These are phyloP conservation scores for Drosophila merina DNA, from an alignment of 2,888 invertebrate species.

Conservation along the genomic window DNA sequence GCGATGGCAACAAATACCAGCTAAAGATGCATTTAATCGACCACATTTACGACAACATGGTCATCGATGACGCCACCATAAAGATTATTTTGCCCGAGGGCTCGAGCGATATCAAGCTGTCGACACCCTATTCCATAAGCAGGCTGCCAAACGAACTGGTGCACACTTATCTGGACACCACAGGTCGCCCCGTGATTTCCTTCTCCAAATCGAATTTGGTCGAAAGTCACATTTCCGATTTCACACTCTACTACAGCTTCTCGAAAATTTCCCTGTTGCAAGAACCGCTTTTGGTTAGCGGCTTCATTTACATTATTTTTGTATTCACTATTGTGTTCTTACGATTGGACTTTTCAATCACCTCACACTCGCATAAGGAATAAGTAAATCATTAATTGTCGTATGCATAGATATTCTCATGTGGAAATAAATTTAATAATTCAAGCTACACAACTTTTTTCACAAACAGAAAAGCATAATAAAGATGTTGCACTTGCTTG, in stretches of 20 bases:
- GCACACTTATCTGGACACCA: conserved; percentile 97
- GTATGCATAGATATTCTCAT: background rate
- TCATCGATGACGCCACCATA: conserved; percentile 94
- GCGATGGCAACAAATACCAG: conserved; percentile 90
- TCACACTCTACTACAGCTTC: conserved; percentile 95
- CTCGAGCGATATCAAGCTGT: conserved; percentile 91
- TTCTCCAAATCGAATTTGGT: conserved; percentile 94
- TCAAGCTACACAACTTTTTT: background rate
- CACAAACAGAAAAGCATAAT: background rate
- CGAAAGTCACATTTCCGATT: conserved; percentile 98
- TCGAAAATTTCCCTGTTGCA: conserved; percentile 93
- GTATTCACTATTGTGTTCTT: conserved; percentile 96
- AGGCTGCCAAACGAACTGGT: conserved; percentile 90
- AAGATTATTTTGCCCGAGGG: conserved; percentile 98
- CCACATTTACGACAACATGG: conserved; percentile 98
- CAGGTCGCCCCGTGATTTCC: conserved; percentile 94
- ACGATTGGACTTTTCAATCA: conserved; percentile 97
- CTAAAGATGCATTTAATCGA: conserved; percentile 97
- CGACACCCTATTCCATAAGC: conserved; percentile 92
- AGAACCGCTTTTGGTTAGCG: conserved; percentile 95
- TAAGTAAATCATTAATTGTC: conserved; percentile 15
- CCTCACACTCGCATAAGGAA: conserved; percentile 83
- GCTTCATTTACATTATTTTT: conserved; percentile 95
- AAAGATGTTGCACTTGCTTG: conserved; percentile 9
- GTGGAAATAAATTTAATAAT: background rate